These are phyloP conservation scores for Sternotherus odoratus DNA, from an alignment of 2,797 vertebrate genomes.

Conservation along the genomic window DNA sequence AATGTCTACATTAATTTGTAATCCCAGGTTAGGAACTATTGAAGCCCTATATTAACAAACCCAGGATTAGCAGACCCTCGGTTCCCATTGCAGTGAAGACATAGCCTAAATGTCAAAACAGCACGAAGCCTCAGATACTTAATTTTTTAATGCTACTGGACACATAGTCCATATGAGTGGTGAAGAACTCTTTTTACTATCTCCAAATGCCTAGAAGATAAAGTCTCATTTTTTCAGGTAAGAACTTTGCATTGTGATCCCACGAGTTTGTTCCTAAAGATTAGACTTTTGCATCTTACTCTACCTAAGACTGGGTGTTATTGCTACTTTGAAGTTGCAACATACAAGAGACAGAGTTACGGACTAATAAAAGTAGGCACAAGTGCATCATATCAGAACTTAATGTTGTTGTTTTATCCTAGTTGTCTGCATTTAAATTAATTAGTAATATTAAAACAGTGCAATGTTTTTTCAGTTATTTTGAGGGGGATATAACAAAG, in stretches of 20 bases:
- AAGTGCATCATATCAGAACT: not conserved
- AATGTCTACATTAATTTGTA: not conserved
- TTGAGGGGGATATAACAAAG: not conserved
- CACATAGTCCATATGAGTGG: not conserved
- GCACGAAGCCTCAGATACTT: not conserved
- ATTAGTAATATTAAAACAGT: not conserved
- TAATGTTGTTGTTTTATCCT: not conserved
- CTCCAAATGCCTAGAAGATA: not conserved
- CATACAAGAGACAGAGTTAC: not conserved
- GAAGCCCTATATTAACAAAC: not conserved
- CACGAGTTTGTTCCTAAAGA: not conserved
- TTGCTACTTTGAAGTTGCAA: not conserved
- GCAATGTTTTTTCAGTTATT: not conserved
- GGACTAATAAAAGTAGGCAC: not conserved
- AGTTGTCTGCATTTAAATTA: not conserved
- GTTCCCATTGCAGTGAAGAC: not conserved
- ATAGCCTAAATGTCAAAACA: too few species aligned
- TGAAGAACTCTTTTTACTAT: not conserved
- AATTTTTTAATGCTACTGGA: not conserved
- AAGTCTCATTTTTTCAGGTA: not conserved
- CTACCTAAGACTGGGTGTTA: not conserved
- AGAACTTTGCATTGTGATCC: not conserved
- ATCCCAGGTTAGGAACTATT: not conserved
- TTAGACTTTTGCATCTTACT: not conserved
- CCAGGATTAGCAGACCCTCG: not conserved